Conservation (phyloP, 2,113 vertebrate genomes). For the Spheniscus mendiculus region DNA sequence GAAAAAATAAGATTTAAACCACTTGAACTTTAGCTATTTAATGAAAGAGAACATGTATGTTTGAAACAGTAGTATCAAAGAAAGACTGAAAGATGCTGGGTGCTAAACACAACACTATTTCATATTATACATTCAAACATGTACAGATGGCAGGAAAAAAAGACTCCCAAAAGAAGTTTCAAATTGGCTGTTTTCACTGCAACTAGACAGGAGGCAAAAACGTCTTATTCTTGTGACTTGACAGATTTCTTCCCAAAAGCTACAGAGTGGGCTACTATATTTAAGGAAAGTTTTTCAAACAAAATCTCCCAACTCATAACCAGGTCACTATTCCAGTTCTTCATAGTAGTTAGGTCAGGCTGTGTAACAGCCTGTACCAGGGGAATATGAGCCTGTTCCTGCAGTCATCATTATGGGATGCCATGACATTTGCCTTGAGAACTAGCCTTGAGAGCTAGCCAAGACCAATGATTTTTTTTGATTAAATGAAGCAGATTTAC, state of each 20-base stretch:
- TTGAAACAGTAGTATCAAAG: constrained; percentile 31
- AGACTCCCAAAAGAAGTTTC: neutral
- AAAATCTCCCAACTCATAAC: neutral
- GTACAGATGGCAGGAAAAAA: neutral
- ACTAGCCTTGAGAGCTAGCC: neutral
- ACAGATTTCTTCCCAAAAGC: neutral
- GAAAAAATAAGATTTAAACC: constrained; percentile 55
- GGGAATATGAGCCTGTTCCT: neutral
- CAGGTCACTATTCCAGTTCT: neutral
- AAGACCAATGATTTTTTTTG: constrained; percentile 9
- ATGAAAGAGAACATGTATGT: constrained; percentile 8
- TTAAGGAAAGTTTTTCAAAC: neutral
- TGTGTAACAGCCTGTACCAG: neutral
- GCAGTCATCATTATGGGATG: neutral
- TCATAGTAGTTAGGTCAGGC: neutral
- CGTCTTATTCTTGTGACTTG: neutral
- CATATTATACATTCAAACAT: neutral
- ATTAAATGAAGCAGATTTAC: constrained; percentile 16
- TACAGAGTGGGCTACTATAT: neutral
- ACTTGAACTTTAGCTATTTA: constrained; percentile 49
- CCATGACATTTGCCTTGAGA: neutral
- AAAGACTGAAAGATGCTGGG: neutral
- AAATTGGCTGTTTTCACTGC: neutral
- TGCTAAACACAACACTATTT: neutral
- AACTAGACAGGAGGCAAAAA: neutral